Percentiles rank a stretch among this genome's conserved stretches.
Conservation (phyloP, 2,113 vertebrate genomes). For the Thymallus thymallus region DNA sequence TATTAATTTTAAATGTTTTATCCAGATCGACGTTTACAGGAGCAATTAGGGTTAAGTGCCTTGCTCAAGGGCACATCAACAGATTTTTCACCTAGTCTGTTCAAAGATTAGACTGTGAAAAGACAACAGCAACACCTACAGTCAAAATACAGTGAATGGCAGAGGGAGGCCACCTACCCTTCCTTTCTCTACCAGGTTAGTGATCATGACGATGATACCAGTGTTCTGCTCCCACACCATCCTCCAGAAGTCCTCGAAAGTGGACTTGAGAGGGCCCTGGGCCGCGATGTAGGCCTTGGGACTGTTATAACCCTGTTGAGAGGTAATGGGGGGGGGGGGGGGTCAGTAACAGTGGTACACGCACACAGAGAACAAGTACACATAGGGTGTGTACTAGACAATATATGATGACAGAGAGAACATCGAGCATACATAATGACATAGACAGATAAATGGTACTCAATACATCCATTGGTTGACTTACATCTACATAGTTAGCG, state of each 20-base stretch:
- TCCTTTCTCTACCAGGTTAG: conserved; percentile 98
- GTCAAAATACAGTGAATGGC: too few relatives aligned
- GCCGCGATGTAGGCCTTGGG: conserved; percentile 95
- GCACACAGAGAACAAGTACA: not conserved
- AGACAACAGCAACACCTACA: not conserved
- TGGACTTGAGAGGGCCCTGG: conserved; percentile 97
- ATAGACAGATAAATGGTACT: too few relatives aligned
- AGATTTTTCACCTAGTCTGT: too few relatives aligned
- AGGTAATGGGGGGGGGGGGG: conserved; percentile 61
- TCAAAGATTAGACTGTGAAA: not conserved
- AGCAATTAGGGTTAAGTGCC: too few relatives aligned
- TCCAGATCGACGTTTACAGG: too few relatives aligned
- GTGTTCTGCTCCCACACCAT: conserved; percentile 99
- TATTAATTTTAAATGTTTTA: not conserved
- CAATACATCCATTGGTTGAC: conserved; percentile 50
- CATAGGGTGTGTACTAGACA: not conserved
- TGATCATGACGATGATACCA: conserved; percentile 97
- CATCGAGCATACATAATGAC: not conserved
- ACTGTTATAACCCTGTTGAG: conserved; percentile 92
- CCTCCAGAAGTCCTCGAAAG: conserved; percentile 99
- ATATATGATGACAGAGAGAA: not conserved
- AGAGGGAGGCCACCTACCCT: conserved; percentile 77
- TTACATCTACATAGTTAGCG: conserved; percentile 98
- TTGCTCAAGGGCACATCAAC: too few relatives aligned
- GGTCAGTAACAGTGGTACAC: not conserved